Base-by-base conservation (phyloP, 2,113 vertebrate genomes). In the Ciconia stormi region DNA sequence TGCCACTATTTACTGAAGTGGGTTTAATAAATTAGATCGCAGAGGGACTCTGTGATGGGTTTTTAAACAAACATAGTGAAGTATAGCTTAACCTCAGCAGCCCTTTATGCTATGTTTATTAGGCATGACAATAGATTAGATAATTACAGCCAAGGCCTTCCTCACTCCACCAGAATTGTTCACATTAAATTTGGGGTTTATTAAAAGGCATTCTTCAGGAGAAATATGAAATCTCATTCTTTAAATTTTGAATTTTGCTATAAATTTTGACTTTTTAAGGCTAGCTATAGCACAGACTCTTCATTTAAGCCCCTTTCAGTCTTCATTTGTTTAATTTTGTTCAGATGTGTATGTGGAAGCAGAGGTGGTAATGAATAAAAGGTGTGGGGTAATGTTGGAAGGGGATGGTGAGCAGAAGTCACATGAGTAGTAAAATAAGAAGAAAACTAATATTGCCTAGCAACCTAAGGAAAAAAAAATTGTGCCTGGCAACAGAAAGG, bases 361-460 rank as follows among this genome's bases (percentile, higher is more conserved):
- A 94, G 87, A 81, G 74, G 80, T 91, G 81, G 78, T 65, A 93
- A 93, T 74, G 87, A 89, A 95, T 94, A 97, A 90, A 97, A 97
- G 84, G 67, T 97, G 78, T 78, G 84, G 87, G 84, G 87, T 93
- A 58, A 94, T 86, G 66, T 21, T 94, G 36, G 42, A 90, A 93
- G 59, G 21, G 53, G 52, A 77, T 80, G 38, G 95, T 93, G 78
- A 96, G 78, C 83, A 91, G 50, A 93, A 96, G 83, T 96, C 95
- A 96, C 84, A 91, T 96, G 96, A 94, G 74, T 44, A 89, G 84
- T 70, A 95, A 95, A 96, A 90, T 84, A 92, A 96, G 91, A 92
- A 91, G 62, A 94, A 91, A 93, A 83, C 58, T 94, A 90, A 90
- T 81, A 95, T 71, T 90, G 95, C 91, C 53, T 97, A 97, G 96